A percentile compares a stretch with the other conserved stretches of the same genome.
Evolutionary conservation across 2,888 invertebrate genomes (phyloP).

Genomic region (Frankliniella intonsa): DNA sequence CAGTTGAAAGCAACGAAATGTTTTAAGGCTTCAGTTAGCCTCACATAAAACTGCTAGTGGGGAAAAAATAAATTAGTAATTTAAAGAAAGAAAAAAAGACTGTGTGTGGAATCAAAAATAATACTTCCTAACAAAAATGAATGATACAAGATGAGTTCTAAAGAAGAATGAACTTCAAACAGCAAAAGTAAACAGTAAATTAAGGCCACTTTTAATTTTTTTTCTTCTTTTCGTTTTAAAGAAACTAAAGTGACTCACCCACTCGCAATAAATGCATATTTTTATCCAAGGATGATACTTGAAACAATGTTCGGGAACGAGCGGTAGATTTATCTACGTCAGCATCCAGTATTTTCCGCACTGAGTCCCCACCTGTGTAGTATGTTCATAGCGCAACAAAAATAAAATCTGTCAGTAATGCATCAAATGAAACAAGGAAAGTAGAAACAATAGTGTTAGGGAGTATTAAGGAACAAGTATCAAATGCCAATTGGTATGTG

Average conservation of each 20-base stretch:
- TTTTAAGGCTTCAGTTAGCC: neutral
- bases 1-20: neutral
- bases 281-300: neutral
- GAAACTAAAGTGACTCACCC: neutral
- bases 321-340: neutral
- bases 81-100: too few relatives aligned
- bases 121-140: neutral
- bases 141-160: neutral
- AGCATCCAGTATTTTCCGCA: neutral
- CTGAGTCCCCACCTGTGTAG: conserved; percentile 8
- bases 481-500: neutral
- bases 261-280: conserved; percentile 1
- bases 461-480: neutral
- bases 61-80: too few relatives aligned
- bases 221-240: neutral
- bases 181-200: too few relatives aligned
- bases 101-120: too few relatives aligned
- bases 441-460: neutral
- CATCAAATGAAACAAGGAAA: neutral
- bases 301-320: neutral
- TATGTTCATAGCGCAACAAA: neutral
- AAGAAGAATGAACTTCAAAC: neutral
- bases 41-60: too few relatives aligned
- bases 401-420: neutral
- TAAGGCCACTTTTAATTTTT: too few relatives aligned